Base-by-base conservation (phyloP, 2,113 vertebrate genomes). In the Cebidichthys violaceus region DNA sequence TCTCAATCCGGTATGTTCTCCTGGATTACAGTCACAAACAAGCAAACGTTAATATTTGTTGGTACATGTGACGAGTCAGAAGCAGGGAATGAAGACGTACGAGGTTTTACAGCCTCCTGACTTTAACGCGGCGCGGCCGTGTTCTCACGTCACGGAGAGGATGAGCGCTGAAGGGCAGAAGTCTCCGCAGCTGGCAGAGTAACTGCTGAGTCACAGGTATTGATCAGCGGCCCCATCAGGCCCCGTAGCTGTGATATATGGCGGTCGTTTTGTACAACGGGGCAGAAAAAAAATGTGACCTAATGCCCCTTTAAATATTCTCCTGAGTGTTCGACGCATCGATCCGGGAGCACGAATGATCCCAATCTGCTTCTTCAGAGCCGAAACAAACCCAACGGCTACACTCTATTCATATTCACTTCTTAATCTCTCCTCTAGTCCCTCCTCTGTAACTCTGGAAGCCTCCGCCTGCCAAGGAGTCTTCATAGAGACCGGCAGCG, bases 161-260 rank as follows among this genome's bases (percentile, higher is more conserved):
- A 64, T 62, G 73, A 52, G 67, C 27, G 73, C 50, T 70, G 68
- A 78, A 68, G 64, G 55, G 78, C 55, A 62, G 66, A 73, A 80
- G 74, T 80, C 65, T 75, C 60, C 59, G 84, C 68, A 67, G 66
- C 64, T 76, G 67, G 79, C 73, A 65, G 0, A 73, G 65, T 10
- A 64, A 87, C 27, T 87, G 90, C 86, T 87, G 83, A 84, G 79
- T 89, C 90, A 89, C 24, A 45, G 75, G 2, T 84, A 82, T 86
- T 70, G 83, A 90, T 86, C 79, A 82, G 33, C 70, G 52, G 3
- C 45, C 65, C 69, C 45, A 67, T 77, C 68, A 62, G 74, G 50
- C 45, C 39, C 72, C 72, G 74, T 77, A 69, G 79, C 79, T 71
- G 2, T 55, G 61, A 90, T 80, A 54, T 70, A 79, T 6, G 20